Evolutionary conservation across 1,140 invertebrate species (phyloP).

Genomic region (Formica selysi): DNA sequence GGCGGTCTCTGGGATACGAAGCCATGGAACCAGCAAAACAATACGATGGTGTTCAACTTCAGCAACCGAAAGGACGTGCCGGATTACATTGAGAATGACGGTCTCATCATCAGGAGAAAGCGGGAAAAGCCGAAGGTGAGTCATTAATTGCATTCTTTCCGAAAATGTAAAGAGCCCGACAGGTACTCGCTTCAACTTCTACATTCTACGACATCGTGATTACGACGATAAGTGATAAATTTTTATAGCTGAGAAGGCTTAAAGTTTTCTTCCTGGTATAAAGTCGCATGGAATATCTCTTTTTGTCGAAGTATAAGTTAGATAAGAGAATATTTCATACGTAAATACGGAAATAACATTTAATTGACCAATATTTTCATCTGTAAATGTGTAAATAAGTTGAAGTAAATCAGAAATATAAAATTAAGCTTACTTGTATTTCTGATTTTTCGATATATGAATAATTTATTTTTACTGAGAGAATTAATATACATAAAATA

Average conservation of each 20-base stretch:
- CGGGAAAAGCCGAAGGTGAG: slow-evolving; percentile 91
- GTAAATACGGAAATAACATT: not conserved
- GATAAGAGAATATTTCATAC: not conserved
- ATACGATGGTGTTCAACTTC: slow-evolving; percentile 95
- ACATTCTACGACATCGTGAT: not conserved
- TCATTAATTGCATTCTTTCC: slow-evolving; percentile 40
- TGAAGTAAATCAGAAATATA: no score
- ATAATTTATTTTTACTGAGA: not conserved
- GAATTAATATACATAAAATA: not conserved
- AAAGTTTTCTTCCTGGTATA: not conserved
- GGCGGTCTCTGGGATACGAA: slow-evolving; percentile 87
- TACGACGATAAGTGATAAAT: not conserved
- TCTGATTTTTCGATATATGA: no score
- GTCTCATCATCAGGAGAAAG: slow-evolving; percentile 90
- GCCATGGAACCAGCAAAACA: slow-evolving; percentile 88
- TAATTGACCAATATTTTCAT: not conserved
- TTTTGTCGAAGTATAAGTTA: not conserved
- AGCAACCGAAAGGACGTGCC: slow-evolving; percentile 93
- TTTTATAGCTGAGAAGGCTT: not conserved
- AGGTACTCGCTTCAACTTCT: not conserved
- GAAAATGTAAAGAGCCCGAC: not conserved
- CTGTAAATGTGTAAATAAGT: no score
- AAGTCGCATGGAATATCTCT: not conserved
- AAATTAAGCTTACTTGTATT: no score
- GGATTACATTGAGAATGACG: slow-evolving; percentile 96